These are phyloP conservation scores for Acanthopleura granulata DNA, from an alignment of 2,888 invertebrate genomes.

Conservation along the genomic window DNA sequence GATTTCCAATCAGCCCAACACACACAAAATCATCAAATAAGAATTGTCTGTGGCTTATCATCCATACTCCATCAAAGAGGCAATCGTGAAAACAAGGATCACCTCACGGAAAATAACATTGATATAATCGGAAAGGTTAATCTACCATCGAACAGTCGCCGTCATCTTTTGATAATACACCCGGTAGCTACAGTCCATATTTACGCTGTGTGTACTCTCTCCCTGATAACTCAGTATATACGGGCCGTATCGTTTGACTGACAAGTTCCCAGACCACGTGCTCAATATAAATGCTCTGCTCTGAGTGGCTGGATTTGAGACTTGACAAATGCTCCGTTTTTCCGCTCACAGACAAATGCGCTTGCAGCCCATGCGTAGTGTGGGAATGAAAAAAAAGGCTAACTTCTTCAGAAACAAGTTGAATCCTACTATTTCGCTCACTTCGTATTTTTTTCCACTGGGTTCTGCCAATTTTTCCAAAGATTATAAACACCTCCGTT, in stretches of 20 bases:
- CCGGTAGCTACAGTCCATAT: slow-evolving; percentile 10
- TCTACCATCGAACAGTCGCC: neutral
- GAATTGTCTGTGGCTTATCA: no score
- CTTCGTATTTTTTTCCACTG: no score
- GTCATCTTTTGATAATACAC: slow-evolving; percentile 4
- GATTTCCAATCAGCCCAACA: no score
- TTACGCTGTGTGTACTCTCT: slow-evolving; percentile 7
- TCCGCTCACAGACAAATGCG: neutral
- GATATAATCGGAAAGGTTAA: slow-evolving; percentile 2
- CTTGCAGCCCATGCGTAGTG: neutral
- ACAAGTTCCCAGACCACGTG: slow-evolving; percentile 4
- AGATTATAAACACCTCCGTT: no score
- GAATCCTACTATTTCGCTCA: no score
- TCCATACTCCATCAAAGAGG: no score
- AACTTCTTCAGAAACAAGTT: no score
- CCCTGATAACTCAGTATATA: neutral
- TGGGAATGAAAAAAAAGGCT: no score
- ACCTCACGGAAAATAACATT: no score
- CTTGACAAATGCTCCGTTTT: slow-evolving; percentile 12
- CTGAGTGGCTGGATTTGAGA: neutral
- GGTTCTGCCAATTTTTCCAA: no score
- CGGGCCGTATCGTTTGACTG: slow-evolving; percentile 10
- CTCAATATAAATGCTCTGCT: neutral
- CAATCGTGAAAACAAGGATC: no score
- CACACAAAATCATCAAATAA: no score